Base-by-base conservation (phyloP, 2,797 vertebrate species). In the Melanotaenia pygmaea region DNA sequence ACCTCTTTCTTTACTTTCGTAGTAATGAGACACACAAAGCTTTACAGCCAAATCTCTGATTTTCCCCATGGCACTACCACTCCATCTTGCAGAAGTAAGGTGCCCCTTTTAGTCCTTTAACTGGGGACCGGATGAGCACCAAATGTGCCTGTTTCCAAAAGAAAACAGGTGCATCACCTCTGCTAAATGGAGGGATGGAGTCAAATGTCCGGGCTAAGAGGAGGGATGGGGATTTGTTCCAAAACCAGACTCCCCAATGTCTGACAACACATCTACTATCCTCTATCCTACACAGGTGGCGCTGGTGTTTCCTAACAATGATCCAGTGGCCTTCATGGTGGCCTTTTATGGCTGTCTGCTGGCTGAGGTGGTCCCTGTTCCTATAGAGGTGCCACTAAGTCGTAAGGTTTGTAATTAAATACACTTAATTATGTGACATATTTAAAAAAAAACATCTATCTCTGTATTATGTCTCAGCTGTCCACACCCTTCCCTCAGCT, bases 281-380 rank as follows among this genome's bases (percentile, higher is more conserved):
- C 34, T 32, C 45, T 77, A 50, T 57, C 12, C 72, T 71, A 54
- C 84, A 12, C 89, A 99, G 98, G 98, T 99, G 88, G 98, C 98
- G 0, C 93, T 99, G 2, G 98, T 99, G 77, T 99, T 98, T 82
- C 98, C 98, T 3, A 99, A 99, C 94, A 99, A 99, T 0, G 98
- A 99, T 88, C 98, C 98, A 0, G 98, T 98, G 64, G 97, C 97
- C 64, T 99, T 99, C 91, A 99, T 98, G 98, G 97, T 98, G 88
- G 97, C 98, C 0, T 99, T 99, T 91, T 99, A 99, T 1, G 97
- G 98, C 83, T 99, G 98, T 84, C 93, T 99, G 75, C 94, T 99
- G 85, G 98, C 98, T 0, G 97, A 99, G 91, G 97, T 99, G 79
- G 98, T 99, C 45, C 98, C 98, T 0, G 98, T 99, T 81, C 98